These are phyloP conservation scores for Bucco capensis DNA, from an alignment of 2,113 vertebrate genomes.

Conservation along the genomic window DNA sequence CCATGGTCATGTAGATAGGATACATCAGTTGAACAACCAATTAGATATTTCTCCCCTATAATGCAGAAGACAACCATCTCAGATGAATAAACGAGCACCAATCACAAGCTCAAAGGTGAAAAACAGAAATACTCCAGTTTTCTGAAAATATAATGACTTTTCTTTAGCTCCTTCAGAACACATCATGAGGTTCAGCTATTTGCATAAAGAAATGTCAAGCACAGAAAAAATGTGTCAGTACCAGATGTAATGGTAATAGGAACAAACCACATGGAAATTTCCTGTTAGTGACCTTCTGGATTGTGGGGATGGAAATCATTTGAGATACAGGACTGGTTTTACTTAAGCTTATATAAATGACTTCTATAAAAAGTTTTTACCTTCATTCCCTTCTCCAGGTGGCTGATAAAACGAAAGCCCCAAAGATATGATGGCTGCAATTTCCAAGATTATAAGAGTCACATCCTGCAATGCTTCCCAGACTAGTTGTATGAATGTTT, in stretches of 20 bases:
- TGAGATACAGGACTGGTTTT: background rate
- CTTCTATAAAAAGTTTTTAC: slow-evolving; percentile 66
- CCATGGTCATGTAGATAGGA: background rate
- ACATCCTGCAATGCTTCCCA: slow-evolving; percentile 99
- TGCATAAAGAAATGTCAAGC: slow-evolving; percentile 30
- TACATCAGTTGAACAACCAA: background rate
- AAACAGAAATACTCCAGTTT: background rate
- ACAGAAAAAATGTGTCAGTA: background rate
- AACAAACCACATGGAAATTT: background rate
- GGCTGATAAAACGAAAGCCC: slow-evolving; percentile 97
- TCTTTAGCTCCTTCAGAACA: background rate
- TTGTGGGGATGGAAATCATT: background rate
- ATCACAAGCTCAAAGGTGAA: background rate
- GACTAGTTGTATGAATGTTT: slow-evolving; percentile 98
- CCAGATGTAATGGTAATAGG: background rate
- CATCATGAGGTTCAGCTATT: background rate
- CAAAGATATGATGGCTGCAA: slow-evolving; percentile 95
- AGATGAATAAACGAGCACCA: background rate
- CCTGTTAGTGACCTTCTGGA: background rate
- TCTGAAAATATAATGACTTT: background rate
- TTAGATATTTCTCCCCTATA: background rate
- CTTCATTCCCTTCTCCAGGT: slow-evolving; percentile 84
- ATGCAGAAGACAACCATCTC: background rate
- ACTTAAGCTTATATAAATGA: background rate
- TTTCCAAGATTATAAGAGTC: slow-evolving; percentile 97